Base-by-base conservation (phyloP, 2,888 invertebrate species). In the Eristalinus aeneus region DNA sequence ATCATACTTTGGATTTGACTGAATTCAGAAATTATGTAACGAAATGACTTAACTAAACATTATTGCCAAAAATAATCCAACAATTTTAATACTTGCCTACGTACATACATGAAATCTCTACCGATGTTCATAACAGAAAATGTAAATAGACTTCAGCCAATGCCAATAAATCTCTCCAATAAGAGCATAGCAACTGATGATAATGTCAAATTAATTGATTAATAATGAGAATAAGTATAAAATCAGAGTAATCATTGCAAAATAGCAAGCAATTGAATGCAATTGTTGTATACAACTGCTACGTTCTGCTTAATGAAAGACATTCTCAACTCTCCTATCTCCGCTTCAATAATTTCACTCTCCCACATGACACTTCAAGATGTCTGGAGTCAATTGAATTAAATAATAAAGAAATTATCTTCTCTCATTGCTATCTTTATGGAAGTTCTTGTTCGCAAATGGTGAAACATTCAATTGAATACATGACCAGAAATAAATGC, bases 391-490 rank as follows among this genome's bases (percentile, higher is more conserved):
- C 6, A 46, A 46, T 46, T 46, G 46, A 46, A 46, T 46, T 46
- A 46, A 46, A 8, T 46, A 46, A 46, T 39, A 39, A 16, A n/a
- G n/a, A n/a, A 39, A 2, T 12, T n/a, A 11, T 1, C n/a, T n/a
- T 1, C 12, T n/a, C 6, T 46, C 46, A 46, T 16, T 46, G 6
- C 46, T 16, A 8, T 46, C 46, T 6, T 16, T 16, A 8, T 16
- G 9, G 2, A 36, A 68, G 61, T 61, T 67, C 67, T 65, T 36
- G 2, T 58, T 34, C 53, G 46, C 73, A 83, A 83, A 39, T 65
- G 79, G 65, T 65, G 20, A 34, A 54, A 65, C 73, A 79, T 71
- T 69, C 74, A 63, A 69, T 56, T 53, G 63, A 34, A 22, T 32
- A 10, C 22, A 34, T 27, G 46, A 58, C 8, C 31, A 67, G 2